Percentiles rank a stretch among this genome's conserved stretches.
Evolutionary conservation across 2,888 invertebrate genomes (phyloP).

Genomic region (Spisula solida): DNA sequence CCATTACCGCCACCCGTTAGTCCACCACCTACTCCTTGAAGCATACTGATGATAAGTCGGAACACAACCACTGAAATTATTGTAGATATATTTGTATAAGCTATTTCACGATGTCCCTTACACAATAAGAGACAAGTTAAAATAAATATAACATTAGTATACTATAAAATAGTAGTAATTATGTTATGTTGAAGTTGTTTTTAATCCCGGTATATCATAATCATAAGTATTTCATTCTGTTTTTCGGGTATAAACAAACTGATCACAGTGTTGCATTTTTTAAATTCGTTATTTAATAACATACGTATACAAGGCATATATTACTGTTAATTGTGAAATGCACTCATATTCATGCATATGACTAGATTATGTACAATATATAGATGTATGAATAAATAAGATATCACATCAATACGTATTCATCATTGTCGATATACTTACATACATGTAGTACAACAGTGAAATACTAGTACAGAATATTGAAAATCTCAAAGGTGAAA

Average conservation of each 20-base stretch:
- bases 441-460: too few species aligned
- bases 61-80: conserved; percentile 33
- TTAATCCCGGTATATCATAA: not conserved
- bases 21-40: not conserved
- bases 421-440: too few species aligned
- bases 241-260: not conserved
- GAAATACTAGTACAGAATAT: too few species aligned
- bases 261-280: too few species aligned
- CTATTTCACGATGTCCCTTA: not conserved
- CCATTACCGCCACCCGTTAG: not conserved
- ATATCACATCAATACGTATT: too few species aligned
- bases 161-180: not conserved
- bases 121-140: not conserved
- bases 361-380: too few species aligned
- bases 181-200: not conserved
- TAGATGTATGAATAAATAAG: too few species aligned
- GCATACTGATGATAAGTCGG: conserved; percentile 20
- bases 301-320: too few species aligned
- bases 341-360: too few species aligned
- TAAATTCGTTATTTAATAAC: too few species aligned
- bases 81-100: not conserved
- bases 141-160: not conserved
- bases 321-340: too few species aligned
- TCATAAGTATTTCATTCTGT: not conserved
- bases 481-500: too few species aligned